These are phyloP conservation scores for Diachasmimorpha longicaudata DNA, from an alignment of 1,140 invertebrate genomes.

Conservation along the genomic window DNA sequence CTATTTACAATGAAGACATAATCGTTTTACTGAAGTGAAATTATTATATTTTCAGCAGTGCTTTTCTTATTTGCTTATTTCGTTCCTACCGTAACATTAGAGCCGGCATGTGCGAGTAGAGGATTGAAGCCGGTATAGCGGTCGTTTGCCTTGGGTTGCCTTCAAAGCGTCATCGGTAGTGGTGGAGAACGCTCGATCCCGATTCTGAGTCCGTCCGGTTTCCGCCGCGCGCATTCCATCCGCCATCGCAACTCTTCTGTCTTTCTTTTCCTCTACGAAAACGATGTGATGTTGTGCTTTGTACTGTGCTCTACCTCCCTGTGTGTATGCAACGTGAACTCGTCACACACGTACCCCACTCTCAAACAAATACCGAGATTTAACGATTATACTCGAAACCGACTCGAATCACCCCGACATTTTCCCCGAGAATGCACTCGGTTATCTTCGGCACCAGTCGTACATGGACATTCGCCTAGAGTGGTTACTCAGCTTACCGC, in stretches of 20 bases:
- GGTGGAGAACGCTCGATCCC: conserved; percentile 46
- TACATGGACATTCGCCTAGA: conserved; percentile 44
- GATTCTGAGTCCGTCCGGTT: conserved; percentile 50
- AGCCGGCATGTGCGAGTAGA: background rate
- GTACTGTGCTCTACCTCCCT: background rate
- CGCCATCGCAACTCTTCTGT: background rate
- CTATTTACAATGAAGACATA: no score
- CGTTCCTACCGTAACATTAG: background rate
- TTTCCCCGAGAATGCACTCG: conserved; percentile 33
- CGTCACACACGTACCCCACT: background rate
- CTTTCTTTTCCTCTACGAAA: background rate
- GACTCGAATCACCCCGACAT: conserved; percentile 4
- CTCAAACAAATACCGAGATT: background rate
- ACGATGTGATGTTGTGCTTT: background rate
- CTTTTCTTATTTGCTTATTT: background rate
- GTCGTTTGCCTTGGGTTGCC: conserved; percentile 60
- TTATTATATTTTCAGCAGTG: no score
- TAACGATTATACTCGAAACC: conserved; percentile 1
- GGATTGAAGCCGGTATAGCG: conserved; percentile 44
- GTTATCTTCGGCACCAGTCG: conserved; percentile 46
- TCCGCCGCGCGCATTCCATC: conserved; percentile 55
- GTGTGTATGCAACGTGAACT: conserved; percentile 10
- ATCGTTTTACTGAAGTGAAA: no score
- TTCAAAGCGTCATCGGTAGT: conserved; percentile 48
- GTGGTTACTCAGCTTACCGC: conserved; percentile 21